Evolutionary conservation across 2,888 invertebrate genomes (phyloP).

Genomic region (Psylliodes chrysocephalus): DNA sequence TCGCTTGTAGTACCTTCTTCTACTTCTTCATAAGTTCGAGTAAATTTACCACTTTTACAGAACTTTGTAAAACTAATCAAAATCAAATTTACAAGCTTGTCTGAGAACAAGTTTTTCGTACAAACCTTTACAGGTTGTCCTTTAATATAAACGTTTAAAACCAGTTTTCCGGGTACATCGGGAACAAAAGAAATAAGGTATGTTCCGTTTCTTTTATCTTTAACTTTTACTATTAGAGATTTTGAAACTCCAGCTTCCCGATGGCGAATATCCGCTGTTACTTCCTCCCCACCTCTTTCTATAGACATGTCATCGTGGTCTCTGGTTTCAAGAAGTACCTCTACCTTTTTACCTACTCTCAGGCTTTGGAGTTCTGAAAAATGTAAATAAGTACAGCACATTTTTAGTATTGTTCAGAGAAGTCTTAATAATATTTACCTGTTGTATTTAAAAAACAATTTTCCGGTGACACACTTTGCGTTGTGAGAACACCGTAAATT

Average conservation of each 20-base stretch:
- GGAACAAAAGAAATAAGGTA: slow-evolving; percentile 72
- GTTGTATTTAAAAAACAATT: slow-evolving; percentile 70
- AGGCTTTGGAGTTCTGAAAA: slow-evolving; percentile 66
- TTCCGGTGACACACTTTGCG: slow-evolving; percentile 72
- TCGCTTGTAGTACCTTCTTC: too few relatives aligned
- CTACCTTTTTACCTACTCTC: slow-evolving; percentile 72
- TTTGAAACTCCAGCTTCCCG: slow-evolving; percentile 64
- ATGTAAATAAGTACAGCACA: too few relatives aligned
- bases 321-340: slow-evolving; percentile 70
- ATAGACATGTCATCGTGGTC: slow-evolving; percentile 73
- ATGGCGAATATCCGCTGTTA: slow-evolving; percentile 69
- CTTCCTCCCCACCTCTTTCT: slow-evolving; percentile 74
- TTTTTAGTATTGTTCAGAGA: too few relatives aligned
- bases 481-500: slow-evolving; percentile 70
- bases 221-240: slow-evolving; percentile 66
- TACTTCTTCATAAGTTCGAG: too few relatives aligned
- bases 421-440: too few relatives aligned
- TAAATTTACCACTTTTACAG: too few relatives aligned
- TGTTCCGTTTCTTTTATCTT: slow-evolving; percentile 73
- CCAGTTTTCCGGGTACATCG: slow-evolving; percentile 72
- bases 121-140: slow-evolving; percentile 74
- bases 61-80: too few relatives aligned
- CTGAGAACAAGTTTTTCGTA: too few relatives aligned
- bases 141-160: slow-evolving; percentile 71
- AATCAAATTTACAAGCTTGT: too few relatives aligned